phyloP scores from a whole-genome alignment of 1,140 invertebrate genomes.

The Dendroctonus ponderosae region DNA sequence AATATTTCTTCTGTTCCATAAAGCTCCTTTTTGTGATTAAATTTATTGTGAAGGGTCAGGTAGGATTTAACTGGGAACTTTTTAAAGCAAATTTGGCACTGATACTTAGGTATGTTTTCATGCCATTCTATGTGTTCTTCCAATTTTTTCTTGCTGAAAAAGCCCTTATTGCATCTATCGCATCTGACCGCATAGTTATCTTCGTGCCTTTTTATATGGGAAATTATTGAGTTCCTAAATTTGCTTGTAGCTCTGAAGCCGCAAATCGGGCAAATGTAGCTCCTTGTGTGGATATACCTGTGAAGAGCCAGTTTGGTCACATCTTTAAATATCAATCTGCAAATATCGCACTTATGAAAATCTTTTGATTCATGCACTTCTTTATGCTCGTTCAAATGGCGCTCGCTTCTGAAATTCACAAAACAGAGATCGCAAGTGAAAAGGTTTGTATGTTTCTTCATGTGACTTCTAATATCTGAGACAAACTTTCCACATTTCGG shows the following conservation, averaged over 20 bases:
- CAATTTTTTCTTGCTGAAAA: conserved; percentile 50
- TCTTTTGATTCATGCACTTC: conserved; percentile 26
- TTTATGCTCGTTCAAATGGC: conserved; percentile 26
- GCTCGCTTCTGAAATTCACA: conserved; percentile 29
- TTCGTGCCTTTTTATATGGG: conserved; percentile 54
- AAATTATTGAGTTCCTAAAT: conserved; percentile 32
- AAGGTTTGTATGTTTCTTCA: conserved; percentile 40
- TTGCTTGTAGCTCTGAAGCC: conserved; percentile 27
- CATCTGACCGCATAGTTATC: conserved; percentile 55
- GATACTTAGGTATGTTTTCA: conserved; percentile 38
- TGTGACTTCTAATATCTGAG: conserved; percentile 19
- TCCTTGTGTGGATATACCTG: conserved; percentile 18
- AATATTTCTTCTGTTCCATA: conserved; percentile 37
- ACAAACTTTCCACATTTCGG: conserved; percentile 26
- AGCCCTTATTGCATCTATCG: conserved; percentile 54
- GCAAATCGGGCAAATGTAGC: conserved; percentile 32
- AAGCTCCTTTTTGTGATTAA: conserved; percentile 41
- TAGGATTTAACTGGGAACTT: conserved; percentile 50
- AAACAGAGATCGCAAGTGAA: conserved; percentile 33
- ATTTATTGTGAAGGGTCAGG: conserved; percentile 47
- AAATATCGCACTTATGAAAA: conserved; percentile 31
- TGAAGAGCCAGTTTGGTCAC: conserved; percentile 34
- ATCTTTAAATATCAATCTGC: conserved; percentile 33
- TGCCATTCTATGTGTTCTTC: conserved; percentile 51
- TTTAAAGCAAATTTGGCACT: conserved; percentile 54